These are phyloP conservation scores for Scylla paramamosain DNA, from an alignment of 1,140 invertebrate species.

Conservation along the genomic window DNA sequence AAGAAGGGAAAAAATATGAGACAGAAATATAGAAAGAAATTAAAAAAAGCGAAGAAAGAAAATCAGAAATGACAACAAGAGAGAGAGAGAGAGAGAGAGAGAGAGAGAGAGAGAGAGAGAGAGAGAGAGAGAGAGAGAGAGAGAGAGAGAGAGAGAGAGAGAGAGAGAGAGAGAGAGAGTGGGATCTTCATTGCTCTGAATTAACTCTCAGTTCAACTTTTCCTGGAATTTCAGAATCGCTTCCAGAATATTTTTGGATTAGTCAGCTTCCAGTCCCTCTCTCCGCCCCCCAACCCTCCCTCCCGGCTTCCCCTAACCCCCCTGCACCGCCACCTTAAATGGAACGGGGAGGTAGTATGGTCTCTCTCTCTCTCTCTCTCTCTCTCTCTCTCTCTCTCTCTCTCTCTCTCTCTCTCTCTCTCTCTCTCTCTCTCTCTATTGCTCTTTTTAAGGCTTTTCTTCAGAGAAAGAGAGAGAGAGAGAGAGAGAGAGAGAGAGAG, in stretches of 20 bases:
- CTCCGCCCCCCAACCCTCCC: too few species aligned
- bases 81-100: not conserved
- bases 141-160: not conserved
- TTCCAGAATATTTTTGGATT: not conserved
- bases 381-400: too few species aligned
- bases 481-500: not conserved
- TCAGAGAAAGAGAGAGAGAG: constrained; percentile 18
- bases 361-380: too few species aligned
- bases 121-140: not conserved
- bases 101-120: not conserved
- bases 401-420: too few species aligned
- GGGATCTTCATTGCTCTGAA: not conserved
- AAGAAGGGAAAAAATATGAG: too few species aligned
- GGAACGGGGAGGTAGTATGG: too few species aligned
- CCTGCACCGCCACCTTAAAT: too few species aligned
- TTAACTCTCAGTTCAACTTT: not conserved
- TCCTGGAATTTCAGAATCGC: not conserved
- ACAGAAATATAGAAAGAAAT: too few species aligned
- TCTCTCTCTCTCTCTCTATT: not conserved
- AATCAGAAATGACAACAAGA: too few species aligned
- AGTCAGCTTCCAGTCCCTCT: not conserved
- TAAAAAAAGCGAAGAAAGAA: too few species aligned
- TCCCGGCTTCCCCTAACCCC: too few species aligned
- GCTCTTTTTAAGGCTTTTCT: not conserved
- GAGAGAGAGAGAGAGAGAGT: constrained; percentile 17